These are phyloP conservation scores for Troglohyphantes excavatus DNA, from an alignment of 2,888 invertebrate genomes.

Conservation along the genomic window DNA sequence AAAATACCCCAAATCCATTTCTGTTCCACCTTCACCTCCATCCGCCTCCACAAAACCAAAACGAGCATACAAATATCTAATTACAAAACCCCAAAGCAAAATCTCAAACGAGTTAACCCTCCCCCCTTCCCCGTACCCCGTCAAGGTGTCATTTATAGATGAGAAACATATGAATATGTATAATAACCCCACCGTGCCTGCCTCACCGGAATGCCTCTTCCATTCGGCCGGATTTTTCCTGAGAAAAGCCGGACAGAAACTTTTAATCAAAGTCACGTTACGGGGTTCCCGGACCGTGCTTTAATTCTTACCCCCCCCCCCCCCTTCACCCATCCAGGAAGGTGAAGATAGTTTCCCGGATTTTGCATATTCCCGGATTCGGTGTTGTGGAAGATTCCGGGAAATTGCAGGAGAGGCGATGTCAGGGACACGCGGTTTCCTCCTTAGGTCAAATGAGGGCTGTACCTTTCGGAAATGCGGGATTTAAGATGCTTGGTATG, in stretches of 20 bases:
- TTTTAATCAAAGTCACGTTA: conserved; percentile 71
- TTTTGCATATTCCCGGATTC: conserved; percentile 62
- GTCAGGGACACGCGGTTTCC: not conserved
- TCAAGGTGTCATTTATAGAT: conserved; percentile 48
- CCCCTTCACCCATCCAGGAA: too few relatives aligned
- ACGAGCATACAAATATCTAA: not conserved
- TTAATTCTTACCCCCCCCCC: conserved; percentile 44
- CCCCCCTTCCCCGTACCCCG: too few relatives aligned
- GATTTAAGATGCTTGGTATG: too few relatives aligned
- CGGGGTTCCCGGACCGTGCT: conserved; percentile 16
- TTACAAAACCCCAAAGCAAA: not conserved
- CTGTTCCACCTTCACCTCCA: too few relatives aligned
- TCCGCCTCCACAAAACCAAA: too few relatives aligned
- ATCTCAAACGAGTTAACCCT: not conserved
- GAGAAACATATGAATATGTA: conserved; percentile 59
- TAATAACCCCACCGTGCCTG: not conserved
- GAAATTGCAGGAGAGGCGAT: not conserved
- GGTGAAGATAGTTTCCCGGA: conserved; percentile 29
- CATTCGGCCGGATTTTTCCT: conserved; percentile 21
- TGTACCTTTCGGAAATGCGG: not conserved
- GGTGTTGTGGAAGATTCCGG: conserved; percentile 31
- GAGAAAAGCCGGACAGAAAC: conserved; percentile 25
- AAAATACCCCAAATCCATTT: too few relatives aligned
- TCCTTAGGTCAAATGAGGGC: not conserved
- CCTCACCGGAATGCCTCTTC: conserved; percentile 33